Percentiles rank a stretch among this genome's conserved stretches.
Evolutionary conservation across 2,797 vertebrate species (phyloP).

Genomic region (Etheostoma nigrum): DNA sequence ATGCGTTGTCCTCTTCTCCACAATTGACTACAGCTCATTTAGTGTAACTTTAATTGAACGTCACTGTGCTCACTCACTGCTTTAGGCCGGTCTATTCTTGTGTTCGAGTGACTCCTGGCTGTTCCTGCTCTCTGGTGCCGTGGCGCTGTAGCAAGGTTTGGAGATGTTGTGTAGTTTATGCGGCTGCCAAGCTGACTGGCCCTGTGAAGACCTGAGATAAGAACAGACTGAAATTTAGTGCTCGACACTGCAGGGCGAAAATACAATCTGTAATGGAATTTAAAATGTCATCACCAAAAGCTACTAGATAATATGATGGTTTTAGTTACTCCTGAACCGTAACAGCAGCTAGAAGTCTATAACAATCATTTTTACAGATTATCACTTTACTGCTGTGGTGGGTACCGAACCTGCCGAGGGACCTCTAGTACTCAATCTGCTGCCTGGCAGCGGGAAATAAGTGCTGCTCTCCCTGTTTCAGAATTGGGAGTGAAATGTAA

Average conservation of each 20-base stretch:
- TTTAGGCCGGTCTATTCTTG: slow-evolving; percentile 56
- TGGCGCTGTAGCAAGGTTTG: slow-evolving; percentile 25
- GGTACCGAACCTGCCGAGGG: slow-evolving; percentile 56
- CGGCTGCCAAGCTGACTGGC: slow-evolving; percentile 40
- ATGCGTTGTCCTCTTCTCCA: not conserved
- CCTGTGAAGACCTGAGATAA: slow-evolving; percentile 37
- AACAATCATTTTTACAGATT: not conserved
- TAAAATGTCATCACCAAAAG: slow-evolving; percentile 26
- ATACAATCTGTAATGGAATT: slow-evolving; percentile 3
- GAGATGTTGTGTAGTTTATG: slow-evolving; percentile 12
- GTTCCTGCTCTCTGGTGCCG: slow-evolving; percentile 40
- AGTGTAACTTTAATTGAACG: slow-evolving; percentile 9
- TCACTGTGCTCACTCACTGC: slow-evolving; percentile 55
- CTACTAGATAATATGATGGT: not conserved
- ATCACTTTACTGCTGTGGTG: slow-evolving; percentile 2
- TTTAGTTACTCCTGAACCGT: slow-evolving; percentile 23
- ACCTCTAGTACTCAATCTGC: slow-evolving; percentile 38
- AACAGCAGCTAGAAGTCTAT: slow-evolving; percentile 18
- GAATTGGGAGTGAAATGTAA: not conserved
- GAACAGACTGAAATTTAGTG: slow-evolving; percentile 19
- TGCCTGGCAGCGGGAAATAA: slow-evolving; percentile 36
- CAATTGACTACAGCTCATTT: not conserved
- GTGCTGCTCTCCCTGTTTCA: slow-evolving; percentile 51
- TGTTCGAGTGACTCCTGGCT: slow-evolving; percentile 30
- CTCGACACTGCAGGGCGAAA: not conserved